Evolutionary conservation across 1,140 invertebrate genomes (phyloP), one percentile per base, ranked within the genome.

Genomic region (Anastatus disparis): DNA sequence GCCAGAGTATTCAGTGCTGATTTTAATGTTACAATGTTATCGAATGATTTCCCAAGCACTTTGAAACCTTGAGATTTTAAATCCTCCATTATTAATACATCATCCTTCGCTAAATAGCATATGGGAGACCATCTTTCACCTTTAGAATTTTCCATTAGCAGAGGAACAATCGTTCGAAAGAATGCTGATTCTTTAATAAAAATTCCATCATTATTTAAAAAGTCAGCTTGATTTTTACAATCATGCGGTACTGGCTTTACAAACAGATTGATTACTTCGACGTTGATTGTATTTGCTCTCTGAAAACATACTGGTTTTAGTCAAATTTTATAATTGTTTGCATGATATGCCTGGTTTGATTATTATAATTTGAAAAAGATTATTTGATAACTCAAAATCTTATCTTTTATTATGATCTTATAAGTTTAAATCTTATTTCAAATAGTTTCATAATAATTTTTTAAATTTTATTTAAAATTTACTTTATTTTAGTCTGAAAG

Each of bases 51-150:
- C 1, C 15, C 1, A 44, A 12, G 17, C 7, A 20, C 6, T 4
- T 75, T 59, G 2, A 80, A 87, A 3, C 80, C n/a, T 9, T 55
- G 2, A 2, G 8, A 9, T 31, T 27, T 31, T 31, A 55, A 17
- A 55, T 55, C 27, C 10, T 55, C 52, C n/a, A 55, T n/a, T 7
- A 55, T 6, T 4, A 55, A 1, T 15, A 55, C 3, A 55, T 55
- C 24, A 2, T 24, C 0, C 7, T 55, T 55, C 3, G 52, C 3
- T 29, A 29, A 55, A 31, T 31, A 55, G 17, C 26, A 31, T 9
- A 2, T 31, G 9, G 52, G 52, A 9, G n/a, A 1, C 7, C 52
- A 31, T 31, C 29, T 0, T n/a, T 31, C 52, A 1, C 17, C 9
- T 2, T 55, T 55, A 15, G 0, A 31, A 3, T 55, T 8, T 17